Evolutionary conservation across 2,113 vertebrate genomes (phyloP).

Genomic region (Xenopus laevis): DNA sequence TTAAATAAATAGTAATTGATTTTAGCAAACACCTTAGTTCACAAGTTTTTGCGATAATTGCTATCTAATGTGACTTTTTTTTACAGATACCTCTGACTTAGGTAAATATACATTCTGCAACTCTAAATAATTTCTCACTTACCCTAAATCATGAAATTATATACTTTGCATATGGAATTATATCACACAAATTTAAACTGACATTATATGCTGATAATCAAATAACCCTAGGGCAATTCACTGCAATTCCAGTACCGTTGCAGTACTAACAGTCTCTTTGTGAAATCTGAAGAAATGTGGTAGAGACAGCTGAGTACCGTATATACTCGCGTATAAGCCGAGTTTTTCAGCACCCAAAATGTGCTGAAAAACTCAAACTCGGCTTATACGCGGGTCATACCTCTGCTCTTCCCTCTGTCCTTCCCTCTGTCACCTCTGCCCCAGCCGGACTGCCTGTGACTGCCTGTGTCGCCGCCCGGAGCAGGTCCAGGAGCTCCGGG

Average conservation of each 20-base stretch:
- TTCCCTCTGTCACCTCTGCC: too few species aligned
- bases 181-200: constrained; percentile 29
- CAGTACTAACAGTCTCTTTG: too few species aligned
- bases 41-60: constrained; percentile 11
- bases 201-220: constrained; percentile 29
- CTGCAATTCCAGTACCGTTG: background rate
- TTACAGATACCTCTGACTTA: constrained; percentile 20
- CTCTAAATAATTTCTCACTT: constrained; percentile 20
- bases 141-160: constrained; percentile 7
- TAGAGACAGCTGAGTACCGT: too few species aligned
- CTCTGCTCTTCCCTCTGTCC: too few species aligned
- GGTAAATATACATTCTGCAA: constrained; percentile 33
- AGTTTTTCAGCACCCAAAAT: too few species aligned
- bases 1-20: constrained; percentile 24
- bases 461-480: too few species aligned
- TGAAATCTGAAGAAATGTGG: too few species aligned
- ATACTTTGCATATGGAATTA: constrained; percentile 10
- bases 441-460: too few species aligned
- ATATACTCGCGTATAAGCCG: too few species aligned
- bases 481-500: too few species aligned
- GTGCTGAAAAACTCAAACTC: too few species aligned
- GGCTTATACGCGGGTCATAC: too few species aligned
- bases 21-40: constrained; percentile 5
- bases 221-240: constrained; percentile 28
- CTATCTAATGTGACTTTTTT: constrained; percentile 10